Conservation (phyloP, 2,113 vertebrate species). For the Dasyurus viverrinus region DNA sequence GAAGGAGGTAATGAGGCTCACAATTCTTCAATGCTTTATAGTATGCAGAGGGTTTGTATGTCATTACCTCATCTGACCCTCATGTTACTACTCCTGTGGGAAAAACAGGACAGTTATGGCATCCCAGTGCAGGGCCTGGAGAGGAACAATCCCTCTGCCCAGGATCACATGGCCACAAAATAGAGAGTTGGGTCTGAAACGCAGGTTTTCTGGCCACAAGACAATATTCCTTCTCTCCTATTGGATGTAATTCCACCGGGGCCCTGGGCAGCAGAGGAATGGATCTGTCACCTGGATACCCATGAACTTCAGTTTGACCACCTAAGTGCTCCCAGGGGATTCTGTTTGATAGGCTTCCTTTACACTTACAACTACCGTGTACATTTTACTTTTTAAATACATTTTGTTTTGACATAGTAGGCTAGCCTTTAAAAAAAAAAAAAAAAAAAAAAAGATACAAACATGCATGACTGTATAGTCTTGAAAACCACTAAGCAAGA, state of each 20-base stretch:
- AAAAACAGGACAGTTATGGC: background rate
- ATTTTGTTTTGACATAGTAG: background rate
- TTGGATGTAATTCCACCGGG: background rate
- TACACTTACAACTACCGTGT: background rate
- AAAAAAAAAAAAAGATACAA: background rate
- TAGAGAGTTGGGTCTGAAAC: background rate
- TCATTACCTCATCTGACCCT: background rate
- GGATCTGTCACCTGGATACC: background rate
- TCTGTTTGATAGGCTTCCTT: background rate
- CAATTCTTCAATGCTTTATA: background rate
- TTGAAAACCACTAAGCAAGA: background rate
- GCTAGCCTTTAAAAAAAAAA: background rate
- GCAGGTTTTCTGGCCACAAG: background rate
- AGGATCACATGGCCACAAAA: background rate
- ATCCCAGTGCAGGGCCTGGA: background rate
- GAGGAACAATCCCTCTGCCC: background rate
- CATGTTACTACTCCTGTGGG: background rate
- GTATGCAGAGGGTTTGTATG: background rate
- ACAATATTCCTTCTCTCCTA: background rate
- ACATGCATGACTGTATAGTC: background rate
- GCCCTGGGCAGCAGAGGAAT: background rate
- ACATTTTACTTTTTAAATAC: background rate
- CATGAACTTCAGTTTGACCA: background rate
- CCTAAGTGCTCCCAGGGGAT: background rate
- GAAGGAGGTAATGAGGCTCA: slow-evolving; percentile 88